Evolutionary conservation across 92 coral and sea anemone genomes (phyloP).

Genomic region (Phenganax stokvisi): DNA sequence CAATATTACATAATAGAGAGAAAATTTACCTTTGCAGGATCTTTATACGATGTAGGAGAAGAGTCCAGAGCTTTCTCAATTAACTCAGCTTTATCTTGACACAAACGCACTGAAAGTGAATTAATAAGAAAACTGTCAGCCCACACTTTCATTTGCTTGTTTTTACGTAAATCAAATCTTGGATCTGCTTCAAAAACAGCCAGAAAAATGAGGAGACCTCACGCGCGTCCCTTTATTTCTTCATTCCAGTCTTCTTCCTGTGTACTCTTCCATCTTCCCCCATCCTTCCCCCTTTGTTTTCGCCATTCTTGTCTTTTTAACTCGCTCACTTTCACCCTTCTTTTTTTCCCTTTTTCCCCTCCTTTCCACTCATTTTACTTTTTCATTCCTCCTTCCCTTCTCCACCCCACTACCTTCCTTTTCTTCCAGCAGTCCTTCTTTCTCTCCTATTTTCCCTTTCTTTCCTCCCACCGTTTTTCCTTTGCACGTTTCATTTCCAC

Average conservation of each 20-base stretch:
- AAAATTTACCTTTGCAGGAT: conserved; percentile 64
- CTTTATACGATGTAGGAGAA: conserved; percentile 63
- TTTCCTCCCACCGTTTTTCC: not conserved
- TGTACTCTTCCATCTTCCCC: not conserved
- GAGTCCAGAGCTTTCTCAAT: conserved; percentile 67
- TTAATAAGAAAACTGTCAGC: not conserved
- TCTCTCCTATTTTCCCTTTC: too few relatives aligned
- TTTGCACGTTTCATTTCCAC: too few relatives aligned
- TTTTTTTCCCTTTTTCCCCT: not conserved
- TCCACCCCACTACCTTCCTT: not conserved
- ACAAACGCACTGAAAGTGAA: conserved; percentile 67
- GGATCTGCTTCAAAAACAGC: not conserved
- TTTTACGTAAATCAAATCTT: not conserved
- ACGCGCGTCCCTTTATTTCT: not conserved
- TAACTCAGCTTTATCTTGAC: conserved; percentile 87
- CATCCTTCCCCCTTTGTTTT: not conserved
- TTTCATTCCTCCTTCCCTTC: not conserved
- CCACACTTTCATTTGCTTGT: not conserved
- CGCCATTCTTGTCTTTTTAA: not conserved
- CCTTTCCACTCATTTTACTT: not conserved
- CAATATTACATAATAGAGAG: not conserved
- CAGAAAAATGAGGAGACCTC: not conserved
- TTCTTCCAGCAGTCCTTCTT: too few relatives aligned
- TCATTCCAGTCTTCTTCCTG: not conserved
- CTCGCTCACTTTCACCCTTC: not conserved